phyloP scores from a whole-genome alignment of 2,797 vertebrate genomes.

The Lemur catta region DNA sequence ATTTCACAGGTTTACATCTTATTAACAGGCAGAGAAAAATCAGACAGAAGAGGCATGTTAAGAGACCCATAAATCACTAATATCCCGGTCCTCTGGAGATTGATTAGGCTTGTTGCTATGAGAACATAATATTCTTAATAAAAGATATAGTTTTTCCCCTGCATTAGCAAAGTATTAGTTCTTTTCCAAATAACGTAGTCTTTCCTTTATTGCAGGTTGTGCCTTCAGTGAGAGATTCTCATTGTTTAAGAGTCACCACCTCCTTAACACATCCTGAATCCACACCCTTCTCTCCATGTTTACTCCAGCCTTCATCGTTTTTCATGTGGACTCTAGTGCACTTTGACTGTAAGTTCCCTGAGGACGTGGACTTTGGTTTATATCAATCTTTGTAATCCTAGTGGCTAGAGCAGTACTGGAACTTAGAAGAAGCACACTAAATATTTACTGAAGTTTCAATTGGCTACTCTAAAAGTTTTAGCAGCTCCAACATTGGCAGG shows the following conservation, averaged over 20 bases:
- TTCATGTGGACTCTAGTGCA: neutral
- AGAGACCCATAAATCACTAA: conserved; percentile 80
- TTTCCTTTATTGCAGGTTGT: neutral
- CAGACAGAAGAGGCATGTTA: conserved; percentile 71
- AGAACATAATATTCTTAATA: conserved; percentile 74
- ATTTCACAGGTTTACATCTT: conserved; percentile 75
- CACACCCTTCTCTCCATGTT: neutral
- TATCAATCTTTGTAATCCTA: neutral
- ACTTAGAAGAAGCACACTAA: neutral
- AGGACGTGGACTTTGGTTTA: neutral
- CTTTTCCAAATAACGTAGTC: neutral
- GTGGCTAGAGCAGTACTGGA: neutral
- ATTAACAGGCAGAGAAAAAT: conserved; percentile 65
- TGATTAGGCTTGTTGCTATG: conserved; percentile 72
- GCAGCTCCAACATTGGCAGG: neutral
- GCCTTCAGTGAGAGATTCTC: neutral
- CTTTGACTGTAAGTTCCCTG: neutral
- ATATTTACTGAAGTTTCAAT: conserved; percentile 19
- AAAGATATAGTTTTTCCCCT: conserved; percentile 67
- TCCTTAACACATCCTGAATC: neutral
- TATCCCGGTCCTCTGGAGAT: conserved; percentile 72
- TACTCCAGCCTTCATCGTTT: neutral
- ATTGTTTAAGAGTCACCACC: neutral
- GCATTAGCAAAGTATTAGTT: conserved; percentile 24
- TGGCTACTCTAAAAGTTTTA: conserved; percentile 27